Conservation (phyloP, 2,113 vertebrate genomes). For the Physeter macrocephalus region DNA sequence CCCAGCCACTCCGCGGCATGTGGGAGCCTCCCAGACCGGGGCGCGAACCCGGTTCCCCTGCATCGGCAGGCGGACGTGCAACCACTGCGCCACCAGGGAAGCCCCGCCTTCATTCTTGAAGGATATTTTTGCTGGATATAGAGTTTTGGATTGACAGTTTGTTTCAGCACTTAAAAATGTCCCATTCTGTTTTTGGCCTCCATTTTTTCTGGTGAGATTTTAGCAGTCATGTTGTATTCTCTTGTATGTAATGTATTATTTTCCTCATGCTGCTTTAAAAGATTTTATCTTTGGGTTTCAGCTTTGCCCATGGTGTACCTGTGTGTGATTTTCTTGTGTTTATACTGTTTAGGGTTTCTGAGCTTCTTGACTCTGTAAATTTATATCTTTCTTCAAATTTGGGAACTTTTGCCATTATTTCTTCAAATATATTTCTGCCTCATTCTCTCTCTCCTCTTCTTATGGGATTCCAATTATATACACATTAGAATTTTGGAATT, state of each 20-base stretch:
- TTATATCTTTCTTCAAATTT: not conserved
- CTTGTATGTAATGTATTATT: not conserved
- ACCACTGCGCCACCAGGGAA: too few relatives aligned
- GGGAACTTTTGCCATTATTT: not conserved
- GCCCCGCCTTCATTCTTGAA: not conserved
- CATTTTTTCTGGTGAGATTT: not conserved
- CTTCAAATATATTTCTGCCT: not conserved
- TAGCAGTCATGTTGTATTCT: not conserved
- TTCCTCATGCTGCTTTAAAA: not conserved
- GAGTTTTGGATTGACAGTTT: not conserved
- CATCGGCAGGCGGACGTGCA: too few relatives aligned
- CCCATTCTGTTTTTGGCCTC: not conserved
- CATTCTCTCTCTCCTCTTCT: not conserved
- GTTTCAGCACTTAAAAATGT: not conserved
- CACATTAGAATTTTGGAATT: not conserved
- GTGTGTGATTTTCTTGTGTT: not conserved
- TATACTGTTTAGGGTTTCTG: not conserved
- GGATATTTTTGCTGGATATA: not conserved
- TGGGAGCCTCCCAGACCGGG: too few relatives aligned
- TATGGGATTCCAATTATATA: not conserved
- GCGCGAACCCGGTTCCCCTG: too few relatives aligned
- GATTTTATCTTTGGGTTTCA: not conserved
- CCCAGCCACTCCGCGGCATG: too few relatives aligned
- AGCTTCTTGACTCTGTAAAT: not conserved
- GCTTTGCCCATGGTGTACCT: not conserved